phyloP scores from a whole-genome alignment of 2,797 vertebrate species.

The Streptopelia turtur region DNA sequence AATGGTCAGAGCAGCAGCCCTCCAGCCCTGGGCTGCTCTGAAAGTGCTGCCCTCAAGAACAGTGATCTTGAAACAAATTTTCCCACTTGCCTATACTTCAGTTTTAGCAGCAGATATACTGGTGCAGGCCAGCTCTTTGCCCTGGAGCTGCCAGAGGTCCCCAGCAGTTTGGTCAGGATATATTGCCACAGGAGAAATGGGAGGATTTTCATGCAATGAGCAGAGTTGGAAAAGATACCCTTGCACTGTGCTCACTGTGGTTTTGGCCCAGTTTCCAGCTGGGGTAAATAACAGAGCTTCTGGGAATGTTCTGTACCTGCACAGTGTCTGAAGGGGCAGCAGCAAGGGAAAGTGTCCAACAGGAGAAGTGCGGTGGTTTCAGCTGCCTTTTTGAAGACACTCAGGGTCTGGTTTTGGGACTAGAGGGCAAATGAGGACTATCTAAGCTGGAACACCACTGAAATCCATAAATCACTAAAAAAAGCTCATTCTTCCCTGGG shows the following conservation, averaged over 20 bases:
- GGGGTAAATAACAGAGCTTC: neutral
- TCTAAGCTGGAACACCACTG: neutral
- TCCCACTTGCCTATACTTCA: neutral
- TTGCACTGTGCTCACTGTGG: neutral
- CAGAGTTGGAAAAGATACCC: neutral
- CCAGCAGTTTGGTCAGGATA: fast-evolving
- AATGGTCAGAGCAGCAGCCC: neutral
- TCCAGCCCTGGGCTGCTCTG: neutral
- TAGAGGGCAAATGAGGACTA: neutral
- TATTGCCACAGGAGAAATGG: neutral
- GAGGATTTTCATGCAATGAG: neutral
- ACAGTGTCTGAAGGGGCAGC: neutral
- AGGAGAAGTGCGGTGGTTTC: neutral
- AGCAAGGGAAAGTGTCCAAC: neutral
- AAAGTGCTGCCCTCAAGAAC: neutral
- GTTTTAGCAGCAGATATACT: neutral
- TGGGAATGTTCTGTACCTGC: neutral
- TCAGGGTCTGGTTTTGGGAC: neutral
- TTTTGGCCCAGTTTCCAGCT: neutral
- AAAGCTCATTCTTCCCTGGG: neutral
- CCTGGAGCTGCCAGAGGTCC: neutral
- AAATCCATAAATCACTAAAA: neutral
- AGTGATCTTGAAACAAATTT: neutral
- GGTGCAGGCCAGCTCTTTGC: neutral
- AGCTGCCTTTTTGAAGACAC: neutral